Evolutionary conservation across 2,113 vertebrate genomes (phyloP).

Genomic region (Pituophis catenifer): DNA sequence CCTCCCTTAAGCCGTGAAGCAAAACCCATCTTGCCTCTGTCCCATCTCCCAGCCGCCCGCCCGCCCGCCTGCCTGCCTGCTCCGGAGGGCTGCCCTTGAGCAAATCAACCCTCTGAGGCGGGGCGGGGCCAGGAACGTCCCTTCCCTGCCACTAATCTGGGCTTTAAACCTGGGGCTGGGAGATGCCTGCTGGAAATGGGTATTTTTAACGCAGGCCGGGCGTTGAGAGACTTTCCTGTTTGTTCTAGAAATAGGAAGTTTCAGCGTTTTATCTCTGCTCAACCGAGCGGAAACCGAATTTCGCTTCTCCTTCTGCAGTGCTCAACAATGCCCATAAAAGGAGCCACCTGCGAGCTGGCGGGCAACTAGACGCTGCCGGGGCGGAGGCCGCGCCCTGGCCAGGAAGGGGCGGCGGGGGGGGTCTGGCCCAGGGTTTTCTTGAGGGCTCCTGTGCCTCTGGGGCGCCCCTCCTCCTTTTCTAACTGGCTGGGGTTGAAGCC

Average conservation of each 20-base stretch:
- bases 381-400: background rate
- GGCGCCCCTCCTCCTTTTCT: background rate
- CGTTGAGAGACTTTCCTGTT: background rate
- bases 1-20: background rate
- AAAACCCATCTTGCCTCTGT: background rate
- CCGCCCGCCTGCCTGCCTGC: no score
- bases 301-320: fast-evolving
- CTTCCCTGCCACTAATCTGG: background rate
- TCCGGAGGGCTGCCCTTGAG: background rate
- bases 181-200: background rate
- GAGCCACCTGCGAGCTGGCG: background rate
- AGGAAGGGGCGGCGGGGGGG: no score
- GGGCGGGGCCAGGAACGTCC: fast-evolving
- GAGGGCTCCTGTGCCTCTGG: background rate
- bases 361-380: background rate
- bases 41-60: background rate
- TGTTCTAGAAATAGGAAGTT: slow-evolving; percentile 48
- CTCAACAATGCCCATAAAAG: background rate
- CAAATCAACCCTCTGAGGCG: background rate
- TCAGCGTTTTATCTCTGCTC: slow-evolving; percentile 26
- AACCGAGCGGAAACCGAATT: background rate
- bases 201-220: background rate
- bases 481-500: background rate
- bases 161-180: background rate
- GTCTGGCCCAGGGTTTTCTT: background rate